Base-by-base conservation (phyloP, 1,140 invertebrate genomes). In the Sesamia nonagrioides region DNA sequence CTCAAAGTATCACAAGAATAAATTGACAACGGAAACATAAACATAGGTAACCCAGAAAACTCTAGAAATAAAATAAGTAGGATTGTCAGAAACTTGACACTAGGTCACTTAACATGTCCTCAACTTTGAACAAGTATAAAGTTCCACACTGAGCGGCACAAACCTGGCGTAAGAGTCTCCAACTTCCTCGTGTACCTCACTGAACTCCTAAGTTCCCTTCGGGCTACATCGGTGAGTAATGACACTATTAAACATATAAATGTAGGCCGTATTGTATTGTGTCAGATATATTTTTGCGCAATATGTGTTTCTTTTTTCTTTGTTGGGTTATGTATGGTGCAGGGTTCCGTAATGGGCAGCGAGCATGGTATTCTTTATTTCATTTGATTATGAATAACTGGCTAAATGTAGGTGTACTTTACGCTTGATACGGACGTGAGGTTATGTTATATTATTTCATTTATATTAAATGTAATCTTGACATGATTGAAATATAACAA, bases 221-320 rank as follows among this genome's bases (percentile, higher is more conserved):
- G 11, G 9, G 45, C 27, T 66, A 52, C 73, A 48, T 48, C 63
- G 6, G 21, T 80, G 72, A 80, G 15, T 75, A 75, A 80, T 80
- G 72, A 71, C 72, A 80, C 72, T 75, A 75, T 80, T 63, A 80
- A 60, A 37, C 52, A 75, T 56, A 80, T 75, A 72, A 71, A 77
- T 80, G 73, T 69, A 56, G 54, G 33, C 66, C 17, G 48, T 68
- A 68, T 71, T 35, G 48, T 68, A 68, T 71, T 52, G 11, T 71
- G n/a, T 68, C 40, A 45, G 42, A 68, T 68, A 27, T 68, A 45
- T 68, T 68, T 68, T 48, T 45, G 60, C 7, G 33, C 33, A 6
- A 15, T 17, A 17, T 66, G 17, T 27, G 13, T 60, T 60, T 17
- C 5, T 1, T 71, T 27, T 35, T 35, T 11, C 0, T 7, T 71